Evolutionary conservation across 2,113 vertebrate genomes (phyloP).

Genomic region (Drymodes brunneopygia): DNA sequence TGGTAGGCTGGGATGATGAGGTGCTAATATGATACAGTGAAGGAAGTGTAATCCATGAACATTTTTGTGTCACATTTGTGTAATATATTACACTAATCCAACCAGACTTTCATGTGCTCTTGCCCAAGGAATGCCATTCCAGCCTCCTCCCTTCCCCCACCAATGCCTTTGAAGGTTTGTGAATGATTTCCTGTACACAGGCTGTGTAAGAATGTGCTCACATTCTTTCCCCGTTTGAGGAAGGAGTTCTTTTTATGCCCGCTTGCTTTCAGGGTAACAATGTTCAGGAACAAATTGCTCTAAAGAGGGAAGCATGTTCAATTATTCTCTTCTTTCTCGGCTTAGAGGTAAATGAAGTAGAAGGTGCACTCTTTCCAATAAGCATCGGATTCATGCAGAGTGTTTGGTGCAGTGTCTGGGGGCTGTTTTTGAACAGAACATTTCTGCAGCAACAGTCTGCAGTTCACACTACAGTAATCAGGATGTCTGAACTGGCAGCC

Average conservation of each 20-base stretch:
- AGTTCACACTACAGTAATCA: background rate
- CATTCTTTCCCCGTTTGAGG: background rate
- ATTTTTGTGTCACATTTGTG: slow-evolving; percentile 68
- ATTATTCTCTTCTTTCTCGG: background rate
- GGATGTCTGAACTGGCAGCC: background rate
- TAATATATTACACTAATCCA: slow-evolving; percentile 65
- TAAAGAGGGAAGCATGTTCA: slow-evolving; percentile 36
- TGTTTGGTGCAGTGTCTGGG: background rate
- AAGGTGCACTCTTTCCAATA: background rate
- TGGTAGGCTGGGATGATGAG: slow-evolving; percentile 66
- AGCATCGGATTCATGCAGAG: background rate
- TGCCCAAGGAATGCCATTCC: slow-evolving; percentile 55
- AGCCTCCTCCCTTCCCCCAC: slow-evolving; percentile 42
- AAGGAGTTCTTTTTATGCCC: background rate
- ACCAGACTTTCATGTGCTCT: slow-evolving; percentile 66
- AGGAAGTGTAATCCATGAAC: slow-evolving; percentile 68
- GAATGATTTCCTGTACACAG: slow-evolving; percentile 62
- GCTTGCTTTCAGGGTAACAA: background rate
- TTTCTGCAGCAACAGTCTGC: background rate
- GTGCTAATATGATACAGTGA: slow-evolving; percentile 69
- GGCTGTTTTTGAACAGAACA: background rate
- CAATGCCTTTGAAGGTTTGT: slow-evolving; percentile 62
- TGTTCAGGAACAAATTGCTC: slow-evolving; percentile 16
- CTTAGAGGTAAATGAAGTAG: slow-evolving; percentile 23
- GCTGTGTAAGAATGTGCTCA: slow-evolving; percentile 15